phyloP scores from a whole-genome alignment of 2,888 invertebrate genomes.

The Nasonia oneida region DNA sequence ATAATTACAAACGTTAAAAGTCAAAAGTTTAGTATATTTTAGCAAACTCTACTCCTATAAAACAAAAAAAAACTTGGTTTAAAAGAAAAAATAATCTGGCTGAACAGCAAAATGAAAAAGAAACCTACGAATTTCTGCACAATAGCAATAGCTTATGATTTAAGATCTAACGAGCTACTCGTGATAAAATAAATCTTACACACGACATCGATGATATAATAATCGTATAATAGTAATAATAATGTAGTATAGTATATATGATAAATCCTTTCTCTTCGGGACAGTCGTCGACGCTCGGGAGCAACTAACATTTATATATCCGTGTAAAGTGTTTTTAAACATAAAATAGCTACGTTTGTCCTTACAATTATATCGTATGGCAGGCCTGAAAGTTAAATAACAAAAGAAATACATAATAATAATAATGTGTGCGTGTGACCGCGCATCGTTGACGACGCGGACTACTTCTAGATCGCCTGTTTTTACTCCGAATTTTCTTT shows the following conservation, averaged over 20 bases:
- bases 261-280: conserved; percentile 16
- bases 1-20: neutral
- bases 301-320: neutral
- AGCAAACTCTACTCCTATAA: neutral
- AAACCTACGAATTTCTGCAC: conserved; percentile 33
- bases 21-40: conserved; percentile 16
- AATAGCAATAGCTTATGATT: conserved; percentile 66
- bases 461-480: neutral
- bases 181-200: conserved; percentile 53
- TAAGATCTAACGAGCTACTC: conserved; percentile 67
- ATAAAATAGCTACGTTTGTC: conserved; percentile 57
- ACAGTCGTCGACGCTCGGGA: conserved; percentile 42
- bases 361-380: conserved; percentile 73
- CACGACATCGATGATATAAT: conserved; percentile 25
- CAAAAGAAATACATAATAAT: conserved; percentile 62
- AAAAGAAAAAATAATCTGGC: conserved; percentile 31
- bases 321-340: conserved; percentile 7
- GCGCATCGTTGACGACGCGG: conserved; percentile 45
- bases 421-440: conserved; percentile 42
- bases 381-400: conserved; percentile 72
- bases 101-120: neutral
- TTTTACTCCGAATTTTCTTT: conserved; percentile 7
- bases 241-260: neutral
- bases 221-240: neutral
- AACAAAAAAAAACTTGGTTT: neutral